Conservation (phyloP, 2,113 vertebrate species). For the Boleophthalmus pectinirostris region DNA sequence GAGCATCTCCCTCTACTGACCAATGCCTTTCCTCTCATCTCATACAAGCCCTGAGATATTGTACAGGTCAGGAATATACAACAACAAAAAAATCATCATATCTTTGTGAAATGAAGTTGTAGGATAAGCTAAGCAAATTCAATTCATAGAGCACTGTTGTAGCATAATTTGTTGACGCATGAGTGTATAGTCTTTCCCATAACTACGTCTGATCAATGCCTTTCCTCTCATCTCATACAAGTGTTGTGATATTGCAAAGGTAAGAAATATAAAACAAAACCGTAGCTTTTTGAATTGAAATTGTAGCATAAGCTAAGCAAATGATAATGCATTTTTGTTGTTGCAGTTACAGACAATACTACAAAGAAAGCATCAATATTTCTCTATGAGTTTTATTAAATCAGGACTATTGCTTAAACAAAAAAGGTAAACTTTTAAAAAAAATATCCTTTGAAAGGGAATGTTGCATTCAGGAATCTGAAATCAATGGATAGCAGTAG, state of each 20-base stretch:
- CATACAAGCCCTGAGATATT: constrained; percentile 16
- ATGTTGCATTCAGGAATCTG: too few relatives aligned
- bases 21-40: constrained; percentile 27
- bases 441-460: too few relatives aligned
- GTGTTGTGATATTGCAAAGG: constrained; percentile 16
- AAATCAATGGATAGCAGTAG: too few relatives aligned
- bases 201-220: constrained; percentile 18
- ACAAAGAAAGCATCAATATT: too few relatives aligned
- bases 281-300: background rate
- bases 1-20: constrained; percentile 18
- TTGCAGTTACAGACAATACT: too few relatives aligned
- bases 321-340: too few relatives aligned
- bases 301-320: background rate
- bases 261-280: background rate
- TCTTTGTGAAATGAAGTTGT: background rate
- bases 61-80: background rate
- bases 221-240: constrained; percentile 16
- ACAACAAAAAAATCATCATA: background rate
- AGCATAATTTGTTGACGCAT: too few relatives aligned
- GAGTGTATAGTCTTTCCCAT: too few relatives aligned
- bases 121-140: background rate
- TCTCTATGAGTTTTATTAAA: too few relatives aligned
- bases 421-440: too few relatives aligned
- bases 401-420: too few relatives aligned
- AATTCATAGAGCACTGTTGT: background rate